These are phyloP conservation scores for Ametastegia equiseti DNA, from an alignment of 2,888 invertebrate genomes.

Conservation along the genomic window DNA sequence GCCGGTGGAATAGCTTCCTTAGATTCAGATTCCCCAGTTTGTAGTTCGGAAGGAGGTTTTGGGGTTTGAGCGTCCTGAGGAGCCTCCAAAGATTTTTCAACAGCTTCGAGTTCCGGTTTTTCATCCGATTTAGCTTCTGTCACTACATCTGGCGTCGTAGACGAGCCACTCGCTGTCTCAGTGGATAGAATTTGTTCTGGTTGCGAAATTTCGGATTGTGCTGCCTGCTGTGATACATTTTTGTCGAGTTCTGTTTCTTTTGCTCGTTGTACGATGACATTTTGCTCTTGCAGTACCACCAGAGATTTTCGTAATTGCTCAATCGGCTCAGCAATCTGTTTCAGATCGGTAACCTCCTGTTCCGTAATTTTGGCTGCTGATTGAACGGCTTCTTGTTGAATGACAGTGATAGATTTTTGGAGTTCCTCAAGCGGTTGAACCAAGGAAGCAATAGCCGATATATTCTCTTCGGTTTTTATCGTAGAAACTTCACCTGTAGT, in stretches of 20 bases:
- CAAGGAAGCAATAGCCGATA: constrained; percentile 80
- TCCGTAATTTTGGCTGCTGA: constrained; percentile 2
- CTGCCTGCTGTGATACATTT: background rate
- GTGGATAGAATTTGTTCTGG: background rate
- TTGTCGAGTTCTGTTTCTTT: constrained; percentile 51
- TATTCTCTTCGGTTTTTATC: constrained; percentile 67
- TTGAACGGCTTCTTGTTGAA: constrained; percentile 61
- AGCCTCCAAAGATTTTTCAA: background rate
- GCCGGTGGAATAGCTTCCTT: background rate
- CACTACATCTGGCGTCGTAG: background rate
- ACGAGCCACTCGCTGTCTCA: background rate
- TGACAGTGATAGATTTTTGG: constrained; percentile 66
- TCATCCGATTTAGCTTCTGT: background rate
- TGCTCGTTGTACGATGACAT: background rate
- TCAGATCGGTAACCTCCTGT: constrained; percentile 35
- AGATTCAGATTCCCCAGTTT: background rate
- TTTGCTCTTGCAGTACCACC: constrained; percentile 63
- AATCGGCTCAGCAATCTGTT: constrained; percentile 39
- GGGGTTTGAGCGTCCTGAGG: background rate
- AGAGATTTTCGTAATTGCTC: constrained; percentile 77
- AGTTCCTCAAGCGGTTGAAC: constrained; percentile 73
- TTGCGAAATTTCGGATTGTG: background rate
- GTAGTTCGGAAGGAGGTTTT: background rate
- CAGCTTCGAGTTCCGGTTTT: background rate
- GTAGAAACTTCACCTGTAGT: constrained; percentile 64